phyloP scores from a whole-genome alignment of 2,113 vertebrate species.

The Corvus moneduloides region DNA sequence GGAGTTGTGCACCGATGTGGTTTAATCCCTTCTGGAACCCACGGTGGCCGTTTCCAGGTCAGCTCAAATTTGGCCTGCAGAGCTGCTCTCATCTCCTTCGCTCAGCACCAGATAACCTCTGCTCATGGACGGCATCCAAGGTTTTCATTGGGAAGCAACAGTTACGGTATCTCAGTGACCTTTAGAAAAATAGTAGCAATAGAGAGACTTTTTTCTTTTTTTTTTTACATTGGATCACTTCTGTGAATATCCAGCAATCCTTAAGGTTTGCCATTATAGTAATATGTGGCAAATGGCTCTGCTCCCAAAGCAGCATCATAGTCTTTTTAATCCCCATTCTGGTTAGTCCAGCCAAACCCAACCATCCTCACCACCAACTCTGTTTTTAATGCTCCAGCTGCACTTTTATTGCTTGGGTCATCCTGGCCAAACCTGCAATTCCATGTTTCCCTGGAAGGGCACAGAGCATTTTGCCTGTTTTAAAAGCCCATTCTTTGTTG shows the following conservation, averaged over 20 bases:
- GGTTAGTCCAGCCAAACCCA: neutral
- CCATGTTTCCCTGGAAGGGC: neutral
- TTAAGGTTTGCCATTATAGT: neutral
- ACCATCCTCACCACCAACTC: neutral
- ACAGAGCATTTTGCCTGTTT: neutral
- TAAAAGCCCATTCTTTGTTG: neutral
- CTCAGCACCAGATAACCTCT: neutral
- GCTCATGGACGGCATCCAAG: neutral
- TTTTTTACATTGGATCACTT: neutral
- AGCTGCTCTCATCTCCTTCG: neutral
- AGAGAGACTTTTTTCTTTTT: neutral
- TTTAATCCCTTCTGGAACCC: neutral
- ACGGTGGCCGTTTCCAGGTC: neutral
- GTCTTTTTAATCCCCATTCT: neutral
- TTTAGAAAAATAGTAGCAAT: neutral
- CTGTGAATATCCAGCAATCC: neutral
- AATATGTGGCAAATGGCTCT: neutral
- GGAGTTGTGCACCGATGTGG: neutral
- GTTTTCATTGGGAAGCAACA: neutral
- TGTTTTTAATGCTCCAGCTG: constrained; percentile 25
- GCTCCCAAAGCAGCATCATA: neutral
- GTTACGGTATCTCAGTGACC: neutral
- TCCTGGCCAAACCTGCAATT: constrained; percentile 17
- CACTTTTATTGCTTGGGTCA: neutral
- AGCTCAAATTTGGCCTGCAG: neutral